Base-by-base conservation (phyloP, 2,113 vertebrate genomes). In the Pipra filicauda region DNA sequence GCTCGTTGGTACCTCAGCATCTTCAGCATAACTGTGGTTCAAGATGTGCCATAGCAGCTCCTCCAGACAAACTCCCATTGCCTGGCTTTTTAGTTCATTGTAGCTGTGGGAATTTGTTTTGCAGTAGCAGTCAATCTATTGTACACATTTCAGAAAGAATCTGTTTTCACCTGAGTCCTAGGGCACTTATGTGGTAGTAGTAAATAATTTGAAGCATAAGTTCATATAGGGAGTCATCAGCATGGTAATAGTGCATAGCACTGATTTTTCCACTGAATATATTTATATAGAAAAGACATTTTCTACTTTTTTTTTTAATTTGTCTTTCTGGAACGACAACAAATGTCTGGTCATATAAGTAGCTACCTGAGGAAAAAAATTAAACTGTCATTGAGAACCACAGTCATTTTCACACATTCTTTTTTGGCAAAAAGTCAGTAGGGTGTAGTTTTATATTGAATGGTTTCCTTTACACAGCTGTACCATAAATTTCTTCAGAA, bases 41-140 rank as follows among this genome's bases (percentile, higher is more conserved):
- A 44, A 44, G 57, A 59, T 77, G 81, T 91, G 75, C 88, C 93
- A 35, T 35, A 78, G 91, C 97, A 97, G 92, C 91, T 95, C 95
- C 82, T 97, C 89, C 96, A 95, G 84, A 86, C 89, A 96, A 85
- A 51, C 71, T 91, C 92, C 87, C 27, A 90, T 96, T 96, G 97
- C 94, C 92, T 97, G 95, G 49, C 78, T 97, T 97, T 97, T 96
- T 54, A 49, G 59, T 71, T 85, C 96, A 77, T 83, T 95, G 92
- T 74, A 94, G 95, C 89, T 96, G 72, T 97, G 96, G 97, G 96
- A 96, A 95, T 97, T 98, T 96, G 95, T 97, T 96, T 94, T 97
- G 80, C 95, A 96, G 93, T 94, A 91, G 81, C 86, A 96, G 90
- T 94, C 95, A 86, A 93, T 94, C 95, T 96, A 14, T 91, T 96